Evolutionary conservation across 2,888 invertebrate genomes (phyloP).

Genomic region (Pseudoips prasinana): DNA sequence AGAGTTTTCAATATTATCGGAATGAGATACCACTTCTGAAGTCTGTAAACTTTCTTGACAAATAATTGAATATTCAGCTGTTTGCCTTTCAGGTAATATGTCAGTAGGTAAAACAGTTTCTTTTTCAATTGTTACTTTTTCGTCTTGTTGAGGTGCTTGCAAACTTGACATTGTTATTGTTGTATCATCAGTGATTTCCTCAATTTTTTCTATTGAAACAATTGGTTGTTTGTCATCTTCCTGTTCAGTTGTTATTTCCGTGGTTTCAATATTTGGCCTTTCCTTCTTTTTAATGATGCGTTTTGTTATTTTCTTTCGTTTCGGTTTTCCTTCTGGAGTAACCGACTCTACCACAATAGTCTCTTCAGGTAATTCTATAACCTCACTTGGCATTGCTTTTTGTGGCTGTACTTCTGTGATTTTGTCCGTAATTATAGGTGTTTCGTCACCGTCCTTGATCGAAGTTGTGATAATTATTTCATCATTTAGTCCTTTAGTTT

Average conservation of each 20-base stretch:
- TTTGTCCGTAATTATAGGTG: constrained; percentile 12
- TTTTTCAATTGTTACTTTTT: constrained; percentile 81
- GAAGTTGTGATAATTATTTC: constrained; percentile 33
- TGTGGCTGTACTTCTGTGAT: constrained; percentile 16
- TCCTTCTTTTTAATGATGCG: constrained; percentile 17
- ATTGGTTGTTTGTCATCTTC: constrained; percentile 29
- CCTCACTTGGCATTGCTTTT: constrained; percentile 12
- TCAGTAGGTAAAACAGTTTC: constrained; percentile 70
- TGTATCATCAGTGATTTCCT: constrained; percentile 38
- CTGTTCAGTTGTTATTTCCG: constrained; percentile 28
- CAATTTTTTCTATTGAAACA: constrained; percentile 31
- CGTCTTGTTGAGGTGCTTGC: constrained; percentile 59
- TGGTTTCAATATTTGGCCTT: constrained; percentile 44
- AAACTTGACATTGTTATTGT: constrained; percentile 21
- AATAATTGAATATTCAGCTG: constrained; percentile 60
- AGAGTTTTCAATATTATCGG: constrained; percentile 73
- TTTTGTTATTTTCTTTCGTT: constrained; percentile 24
- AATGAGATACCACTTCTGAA: constrained; percentile 78
- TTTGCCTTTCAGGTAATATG: constrained; percentile 64
- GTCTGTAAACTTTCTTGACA: constrained; percentile 76
- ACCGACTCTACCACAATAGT: constrained; percentile 22
- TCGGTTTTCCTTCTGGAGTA: constrained; percentile 42
- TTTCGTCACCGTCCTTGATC: constrained; percentile 19
- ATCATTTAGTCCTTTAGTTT: constrained; percentile 18
- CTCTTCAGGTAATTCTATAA: constrained; percentile 38